phyloP scores from a whole-genome alignment of 2,888 invertebrate species.

The Mesochorus sp. region DNA sequence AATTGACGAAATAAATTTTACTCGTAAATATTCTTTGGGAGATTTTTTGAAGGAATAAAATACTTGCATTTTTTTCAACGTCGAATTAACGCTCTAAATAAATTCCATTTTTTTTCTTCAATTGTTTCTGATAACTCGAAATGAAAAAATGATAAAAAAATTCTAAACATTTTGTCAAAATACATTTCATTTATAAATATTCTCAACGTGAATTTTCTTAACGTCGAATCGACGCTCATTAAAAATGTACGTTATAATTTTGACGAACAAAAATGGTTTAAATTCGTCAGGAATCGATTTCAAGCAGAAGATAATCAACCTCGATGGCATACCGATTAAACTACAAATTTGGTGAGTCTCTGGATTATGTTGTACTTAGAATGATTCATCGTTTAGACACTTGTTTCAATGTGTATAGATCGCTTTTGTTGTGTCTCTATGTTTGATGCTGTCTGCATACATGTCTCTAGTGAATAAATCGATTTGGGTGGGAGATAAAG shows the following conservation, averaged over 20 bases:
- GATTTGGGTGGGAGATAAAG: slow-evolving; percentile 53
- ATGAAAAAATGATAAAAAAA: no score
- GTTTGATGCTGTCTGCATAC: background rate
- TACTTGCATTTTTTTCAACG: no score
- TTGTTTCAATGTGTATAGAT: slow-evolving; percentile 23
- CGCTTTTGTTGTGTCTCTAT: slow-evolving; percentile 35
- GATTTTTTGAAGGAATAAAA: no score
- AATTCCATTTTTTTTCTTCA: no score
- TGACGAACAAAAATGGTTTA: background rate
- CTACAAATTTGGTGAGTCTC: slow-evolving; percentile 86
- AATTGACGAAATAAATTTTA: no score
- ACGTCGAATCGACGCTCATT: slow-evolving; percentile 24
- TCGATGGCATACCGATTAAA: slow-evolving; percentile 93
- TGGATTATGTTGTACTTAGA: background rate
- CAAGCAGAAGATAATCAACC: slow-evolving; percentile 93
- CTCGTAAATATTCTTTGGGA: no score
- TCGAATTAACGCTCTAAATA: no score
- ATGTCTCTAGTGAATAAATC: slow-evolving; percentile 42
- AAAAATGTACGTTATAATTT: slow-evolving; percentile 53
- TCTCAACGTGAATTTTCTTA: background rate
- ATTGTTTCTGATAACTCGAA: no score
- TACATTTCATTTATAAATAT: no score
- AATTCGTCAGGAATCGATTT: slow-evolving; percentile 90
- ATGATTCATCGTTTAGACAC: slow-evolving; percentile 21
- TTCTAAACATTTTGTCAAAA: no score